phyloP scores from a whole-genome alignment of 2,888 invertebrate genomes.

The Mimachlamys varia region DNA sequence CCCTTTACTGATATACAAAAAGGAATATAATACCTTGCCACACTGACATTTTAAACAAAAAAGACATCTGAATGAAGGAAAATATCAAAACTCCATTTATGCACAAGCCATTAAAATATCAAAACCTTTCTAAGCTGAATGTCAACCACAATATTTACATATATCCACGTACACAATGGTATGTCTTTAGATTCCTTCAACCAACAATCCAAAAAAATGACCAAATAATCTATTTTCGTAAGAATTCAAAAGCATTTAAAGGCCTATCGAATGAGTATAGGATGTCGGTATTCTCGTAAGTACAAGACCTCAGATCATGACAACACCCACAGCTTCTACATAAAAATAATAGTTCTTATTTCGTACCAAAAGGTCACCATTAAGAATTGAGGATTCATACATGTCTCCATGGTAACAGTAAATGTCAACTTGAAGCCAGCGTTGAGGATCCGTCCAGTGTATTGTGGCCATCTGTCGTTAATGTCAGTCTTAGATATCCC shows the following conservation, averaged over 20 bases:
- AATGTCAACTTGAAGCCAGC: not conserved
- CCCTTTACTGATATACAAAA: not conserved
- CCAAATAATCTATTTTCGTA: constrained; percentile 7
- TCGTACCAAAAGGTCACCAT: not conserved
- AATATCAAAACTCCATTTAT: not conserved
- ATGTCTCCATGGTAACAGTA: constrained; percentile 20
- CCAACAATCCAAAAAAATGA: not conserved
- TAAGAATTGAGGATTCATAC: not conserved
- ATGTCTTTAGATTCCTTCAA: not conserved
- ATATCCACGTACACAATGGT: not conserved
- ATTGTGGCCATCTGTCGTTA: not conserved
- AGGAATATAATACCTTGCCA: not conserved
- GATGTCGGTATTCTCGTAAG: not conserved
- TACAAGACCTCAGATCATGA: not conserved
- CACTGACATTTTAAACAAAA: not conserved
- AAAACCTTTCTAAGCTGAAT: not conserved
- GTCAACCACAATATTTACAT: not conserved
- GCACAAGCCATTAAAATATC: not conserved
- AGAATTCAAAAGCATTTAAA: not conserved
- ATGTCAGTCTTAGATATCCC: not conserved
- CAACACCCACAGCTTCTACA: not conserved
- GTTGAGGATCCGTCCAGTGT: not conserved
- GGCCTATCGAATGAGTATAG: not conserved
- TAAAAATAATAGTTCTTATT: not conserved
- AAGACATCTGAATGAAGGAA: not conserved